Conservation (phyloP, 2,888 invertebrate genomes). For the Ariolimax columbianus region DNA sequence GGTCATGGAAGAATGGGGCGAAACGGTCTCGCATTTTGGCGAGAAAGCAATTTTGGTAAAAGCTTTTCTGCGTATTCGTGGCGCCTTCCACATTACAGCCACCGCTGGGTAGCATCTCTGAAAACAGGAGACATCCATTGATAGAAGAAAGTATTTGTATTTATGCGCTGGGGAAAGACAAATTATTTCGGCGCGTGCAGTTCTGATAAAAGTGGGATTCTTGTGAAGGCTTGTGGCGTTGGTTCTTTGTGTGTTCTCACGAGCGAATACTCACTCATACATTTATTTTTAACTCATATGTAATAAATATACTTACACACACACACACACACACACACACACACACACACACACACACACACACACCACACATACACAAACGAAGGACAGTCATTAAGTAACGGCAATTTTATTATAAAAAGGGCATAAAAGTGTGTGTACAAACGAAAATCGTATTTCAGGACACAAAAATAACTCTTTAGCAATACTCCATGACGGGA, state of each 20-base stretch:
- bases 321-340: background rate
- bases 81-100: background rate
- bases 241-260: background rate
- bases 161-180: background rate
- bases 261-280: background rate
- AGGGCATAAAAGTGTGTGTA: too few species aligned
- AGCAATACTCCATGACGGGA: too few species aligned
- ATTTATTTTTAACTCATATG: background rate
- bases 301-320: background rate
- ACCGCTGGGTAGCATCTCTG: background rate
- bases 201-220: background rate
- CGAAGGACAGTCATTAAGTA: too few species aligned
- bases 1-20: too few species aligned
- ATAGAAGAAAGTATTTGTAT: background rate
- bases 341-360: background rate
- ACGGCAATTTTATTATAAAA: too few species aligned
- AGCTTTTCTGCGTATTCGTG: background rate
- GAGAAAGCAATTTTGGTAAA: background rate
- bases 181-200: background rate
- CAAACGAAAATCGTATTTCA: too few species aligned
- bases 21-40: background rate
- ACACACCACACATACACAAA: too few species aligned
- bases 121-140: background rate
- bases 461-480: too few species aligned
- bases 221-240: background rate